phyloP scores from a whole-genome alignment of 2,888 invertebrate genomes.

The Gymnoscelis rufifasciata region DNA sequence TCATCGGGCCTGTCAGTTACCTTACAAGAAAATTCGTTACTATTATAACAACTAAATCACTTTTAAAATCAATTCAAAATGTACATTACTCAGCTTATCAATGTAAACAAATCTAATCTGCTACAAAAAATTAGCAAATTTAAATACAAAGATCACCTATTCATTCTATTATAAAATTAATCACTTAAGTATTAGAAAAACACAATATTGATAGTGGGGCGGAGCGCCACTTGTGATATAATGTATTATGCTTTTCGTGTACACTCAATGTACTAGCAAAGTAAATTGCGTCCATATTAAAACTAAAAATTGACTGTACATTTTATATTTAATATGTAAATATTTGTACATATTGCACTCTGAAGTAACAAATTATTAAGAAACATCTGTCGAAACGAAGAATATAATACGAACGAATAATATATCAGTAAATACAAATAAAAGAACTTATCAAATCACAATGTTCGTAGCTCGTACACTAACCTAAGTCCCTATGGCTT shows the following conservation, averaged over 20 bases:
- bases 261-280: conserved; percentile 70
- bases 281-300: conserved; percentile 76
- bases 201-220: conserved; percentile 61
- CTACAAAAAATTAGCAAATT: conserved; percentile 79
- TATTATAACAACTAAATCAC: conserved; percentile 79
- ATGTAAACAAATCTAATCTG: conserved; percentile 77
- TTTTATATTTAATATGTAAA: conserved; percentile 78
- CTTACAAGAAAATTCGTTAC: conserved; percentile 75
- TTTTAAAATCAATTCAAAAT: conserved; percentile 77
- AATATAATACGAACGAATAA: conserved; percentile 62
- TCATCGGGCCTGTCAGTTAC: conserved; percentile 68
- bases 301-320: conserved; percentile 78
- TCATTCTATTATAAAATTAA: conserved; percentile 74
- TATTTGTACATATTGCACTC: conserved; percentile 88
- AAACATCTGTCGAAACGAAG: conserved; percentile 70
- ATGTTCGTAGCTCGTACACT: conserved; percentile 74
- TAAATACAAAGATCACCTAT: conserved; percentile 77
- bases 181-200: conserved; percentile 76
- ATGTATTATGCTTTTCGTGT: conserved; percentile 73
- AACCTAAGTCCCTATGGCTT: conserved; percentile 75
- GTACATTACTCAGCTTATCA: conserved; percentile 74
- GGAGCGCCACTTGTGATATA: conserved; percentile 64
- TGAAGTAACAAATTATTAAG: conserved; percentile 77
- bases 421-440: conserved; percentile 66
- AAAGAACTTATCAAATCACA: conserved; percentile 70